Percentiles rank a stretch among this genome's conserved stretches.
Evolutionary conservation across 2,113 vertebrate species (phyloP).

Genomic region (Poecilia latipinna): DNA sequence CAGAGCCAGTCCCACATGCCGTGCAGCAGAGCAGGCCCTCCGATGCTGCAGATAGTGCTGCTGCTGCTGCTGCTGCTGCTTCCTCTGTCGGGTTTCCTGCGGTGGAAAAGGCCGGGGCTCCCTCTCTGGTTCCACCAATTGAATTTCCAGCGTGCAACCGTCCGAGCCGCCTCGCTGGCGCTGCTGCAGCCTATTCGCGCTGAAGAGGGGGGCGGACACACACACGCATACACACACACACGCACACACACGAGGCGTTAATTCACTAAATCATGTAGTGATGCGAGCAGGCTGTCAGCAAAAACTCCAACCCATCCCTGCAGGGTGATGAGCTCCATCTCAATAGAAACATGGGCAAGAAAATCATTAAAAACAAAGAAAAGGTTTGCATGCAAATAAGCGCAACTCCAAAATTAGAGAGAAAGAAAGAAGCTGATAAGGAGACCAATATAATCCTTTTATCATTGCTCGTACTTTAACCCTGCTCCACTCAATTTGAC

Average conservation of each 20-base stretch:
- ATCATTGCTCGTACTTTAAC: constrained; percentile 34
- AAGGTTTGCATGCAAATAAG: background rate
- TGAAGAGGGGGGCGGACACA: constrained; percentile 32
- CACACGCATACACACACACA: too few relatives aligned
- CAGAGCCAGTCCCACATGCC: constrained; percentile 54
- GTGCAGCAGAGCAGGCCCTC: constrained; percentile 51
- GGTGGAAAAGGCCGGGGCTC: constrained; percentile 41
- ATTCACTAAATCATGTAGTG: constrained; percentile 44
- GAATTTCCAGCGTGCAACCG: constrained; percentile 53
- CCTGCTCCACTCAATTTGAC: background rate
- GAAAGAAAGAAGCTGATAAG: background rate
- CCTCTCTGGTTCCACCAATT: constrained; percentile 58
- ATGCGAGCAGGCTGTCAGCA: constrained; percentile 14
- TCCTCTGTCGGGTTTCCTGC: constrained; percentile 40
- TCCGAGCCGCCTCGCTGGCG: constrained; percentile 39
- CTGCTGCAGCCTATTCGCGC: constrained; percentile 53
- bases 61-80: constrained; percentile 18
- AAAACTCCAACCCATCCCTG: constrained; percentile 7
- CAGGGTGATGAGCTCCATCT: background rate
- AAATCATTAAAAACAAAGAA: background rate
- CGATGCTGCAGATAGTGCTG: constrained; percentile 6
- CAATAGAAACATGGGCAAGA: background rate
- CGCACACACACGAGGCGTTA: constrained; percentile 30
- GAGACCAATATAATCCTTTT: constrained; percentile 7
- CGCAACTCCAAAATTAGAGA: background rate